Base-by-base conservation (phyloP, 53 echinoderm and acorn worm genomes). In the Astropecten irregularis region DNA sequence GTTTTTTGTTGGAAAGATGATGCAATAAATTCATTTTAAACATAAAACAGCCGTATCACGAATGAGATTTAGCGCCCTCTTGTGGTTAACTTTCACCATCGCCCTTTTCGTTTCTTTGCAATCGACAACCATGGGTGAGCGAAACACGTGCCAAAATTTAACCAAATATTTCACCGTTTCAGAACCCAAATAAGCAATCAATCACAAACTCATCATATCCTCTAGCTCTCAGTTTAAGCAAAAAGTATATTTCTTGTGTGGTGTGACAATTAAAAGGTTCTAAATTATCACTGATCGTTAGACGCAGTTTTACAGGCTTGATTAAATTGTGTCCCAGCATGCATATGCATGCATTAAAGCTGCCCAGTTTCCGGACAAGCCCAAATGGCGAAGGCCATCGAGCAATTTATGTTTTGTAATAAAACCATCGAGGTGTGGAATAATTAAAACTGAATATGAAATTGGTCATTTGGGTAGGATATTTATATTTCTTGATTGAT, bases 61-160 rank as follows among this genome's bases (percentile, higher is more conserved):
- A 4, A 42, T 44, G 21, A 14, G 27, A 62, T 42, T 46, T 23
- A 61, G 79, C 61, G 79, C 79, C 79, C 79, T 79, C 79, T 79
- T 47, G 40, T 48, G 79, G 21, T 20, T 6, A 19, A 2, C 40
- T 32, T 46, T 14, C 16, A 5, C 42, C 16, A n/a, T 83, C 71
- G 55, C 9, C 40, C 70, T 69, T 70, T 84, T 70, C 70, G 69
- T 68, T 70, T 59, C 58, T 55, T 71, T 84, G 51, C 66, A 58
- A 58, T 53, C 84, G 21, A 31, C 42, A 47, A 71, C 15, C 10
- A 84, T 84, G 84, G 84, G 84, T 84, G 54, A 84, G 84, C n/a
- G 16, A 27, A 57, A 69, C 84, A 84, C 70, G 84, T 84, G 84
- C 69, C 56, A 50, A 42, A 84, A 42, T 36, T 36, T 37, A 68